phyloP scores from a whole-genome alignment of 2,888 invertebrate genomes.

The Phengaris alcon region DNA sequence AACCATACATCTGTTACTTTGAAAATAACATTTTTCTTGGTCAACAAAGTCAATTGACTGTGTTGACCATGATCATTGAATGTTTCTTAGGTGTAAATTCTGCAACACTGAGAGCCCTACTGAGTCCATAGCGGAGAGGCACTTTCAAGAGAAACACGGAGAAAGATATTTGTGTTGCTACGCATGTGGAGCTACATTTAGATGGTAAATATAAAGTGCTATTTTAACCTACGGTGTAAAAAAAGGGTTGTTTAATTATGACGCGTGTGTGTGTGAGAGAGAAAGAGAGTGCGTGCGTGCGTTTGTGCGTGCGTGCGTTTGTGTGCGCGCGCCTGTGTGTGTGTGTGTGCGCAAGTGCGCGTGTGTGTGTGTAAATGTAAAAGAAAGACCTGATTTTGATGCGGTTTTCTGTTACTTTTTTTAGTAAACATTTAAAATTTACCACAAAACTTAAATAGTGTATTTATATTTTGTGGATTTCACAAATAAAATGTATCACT shows the following conservation, averaged over 20 bases:
- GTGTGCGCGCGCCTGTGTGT: too few species aligned
- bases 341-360: too few species aligned
- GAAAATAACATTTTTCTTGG: too few species aligned
- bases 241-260: too few species aligned
- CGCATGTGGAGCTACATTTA: constrained; percentile 64
- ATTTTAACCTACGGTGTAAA: not conserved
- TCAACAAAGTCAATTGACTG: too few species aligned
- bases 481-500: not conserved
- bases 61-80: not conserved
- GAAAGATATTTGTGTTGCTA: constrained; percentile 59
- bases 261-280: too few species aligned
- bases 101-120: constrained; percentile 48
- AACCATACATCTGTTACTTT: too few species aligned
- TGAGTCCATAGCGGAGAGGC: constrained; percentile 50
- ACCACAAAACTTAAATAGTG: not conserved
- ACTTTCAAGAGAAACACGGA: constrained; percentile 65
- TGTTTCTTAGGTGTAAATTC: constrained; percentile 48
- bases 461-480: not conserved
- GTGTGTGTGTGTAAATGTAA: too few species aligned
- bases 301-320: too few species aligned
- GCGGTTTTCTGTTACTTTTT: too few species aligned
- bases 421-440: not conserved
- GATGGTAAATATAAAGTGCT: constrained; percentile 48
- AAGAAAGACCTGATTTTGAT: too few species aligned
- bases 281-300: too few species aligned